Base-by-base conservation (phyloP, 2,888 invertebrate genomes). In the Cenopis cana region DNA sequence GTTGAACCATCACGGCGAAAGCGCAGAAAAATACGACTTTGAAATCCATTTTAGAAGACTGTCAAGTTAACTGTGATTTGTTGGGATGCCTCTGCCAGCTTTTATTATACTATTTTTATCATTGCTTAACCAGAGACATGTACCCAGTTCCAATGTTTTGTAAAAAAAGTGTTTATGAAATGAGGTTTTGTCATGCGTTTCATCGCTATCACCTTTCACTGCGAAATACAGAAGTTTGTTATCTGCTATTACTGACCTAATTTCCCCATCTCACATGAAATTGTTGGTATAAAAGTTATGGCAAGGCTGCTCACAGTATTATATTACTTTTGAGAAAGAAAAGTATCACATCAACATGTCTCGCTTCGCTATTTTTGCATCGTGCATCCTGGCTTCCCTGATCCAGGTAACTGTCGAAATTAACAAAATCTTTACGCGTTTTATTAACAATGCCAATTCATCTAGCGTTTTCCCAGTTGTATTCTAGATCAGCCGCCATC, bases 11-110 rank as follows among this genome's bases (percentile, higher is more conserved):
- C 24, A 64, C 18, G 1, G 68, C 72, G 33, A 72, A 20, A 61
- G 68, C 65, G 69, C 67, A 71, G 18, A 75, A 36, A 60, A 75
- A 52, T 12, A 75, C 33, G 2, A 20, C 12, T 18, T 70, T 70
- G 52, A 29, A 65, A 17, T 12, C 50, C 70, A 70, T 70, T 55
- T 60, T 66, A 4, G 4, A 52, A 9, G 18, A 52, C 18, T 38
- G 38, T 29, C 14, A 4, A 36, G 10, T 54, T 14, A 36, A 46
- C 29, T n/a, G 17, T 29, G 65, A 52, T 49, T 65, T 46, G 14
- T 20, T 14, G 1, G 20, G 10, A 0, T 10, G 10, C 20, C 0
- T 6, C 0, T 1, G 33, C 0, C 12, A 24, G 57, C 12, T 65
- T 70, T 54, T 70, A n/a, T 66, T 70, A 57, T 0, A 17, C 12